Evolutionary conservation across 2,797 vertebrate species (phyloP).

Genomic region (Etheostoma perlongum): DNA sequence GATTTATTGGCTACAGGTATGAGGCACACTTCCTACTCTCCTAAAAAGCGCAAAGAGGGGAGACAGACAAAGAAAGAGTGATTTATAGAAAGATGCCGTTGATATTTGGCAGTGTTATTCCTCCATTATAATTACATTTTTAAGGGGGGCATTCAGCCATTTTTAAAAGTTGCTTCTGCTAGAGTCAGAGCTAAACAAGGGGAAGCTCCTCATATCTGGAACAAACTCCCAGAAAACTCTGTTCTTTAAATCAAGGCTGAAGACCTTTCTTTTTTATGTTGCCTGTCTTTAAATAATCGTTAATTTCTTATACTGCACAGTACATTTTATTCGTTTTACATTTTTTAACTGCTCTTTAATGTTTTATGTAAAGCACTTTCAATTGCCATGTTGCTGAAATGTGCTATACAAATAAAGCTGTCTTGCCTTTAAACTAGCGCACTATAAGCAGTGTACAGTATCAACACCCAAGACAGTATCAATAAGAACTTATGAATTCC

Average conservation of each 20-base stretch:
- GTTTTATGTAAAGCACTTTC: too few species aligned
- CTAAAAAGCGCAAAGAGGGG: not conserved
- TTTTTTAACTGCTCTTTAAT: too few species aligned
- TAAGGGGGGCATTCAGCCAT: constrained; percentile 4
- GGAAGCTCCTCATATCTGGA: too few species aligned
- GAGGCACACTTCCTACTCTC: not conserved
- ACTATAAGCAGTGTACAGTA: not conserved
- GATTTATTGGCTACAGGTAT: constrained; percentile 51
- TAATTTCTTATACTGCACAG: too few species aligned
- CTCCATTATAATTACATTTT: constrained; percentile 30
- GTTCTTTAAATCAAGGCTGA: too few species aligned
- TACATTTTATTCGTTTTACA: too few species aligned
- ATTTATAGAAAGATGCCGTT: not conserved
- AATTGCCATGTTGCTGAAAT: too few species aligned
- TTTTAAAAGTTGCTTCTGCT: constrained; percentile 9
- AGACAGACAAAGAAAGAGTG: not conserved
- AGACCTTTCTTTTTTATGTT: too few species aligned
- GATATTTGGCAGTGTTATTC: constrained; percentile 14
- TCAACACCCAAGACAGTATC: not conserved
- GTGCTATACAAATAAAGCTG: too few species aligned
- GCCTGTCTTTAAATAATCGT: too few species aligned
- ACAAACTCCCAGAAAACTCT: too few species aligned
- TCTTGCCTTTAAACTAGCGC: not conserved
- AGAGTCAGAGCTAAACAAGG: too few species aligned
- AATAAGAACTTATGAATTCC: not conserved